Conservation (phyloP, 2,113 vertebrate genomes). For the Bagarius yarrelli region DNA sequence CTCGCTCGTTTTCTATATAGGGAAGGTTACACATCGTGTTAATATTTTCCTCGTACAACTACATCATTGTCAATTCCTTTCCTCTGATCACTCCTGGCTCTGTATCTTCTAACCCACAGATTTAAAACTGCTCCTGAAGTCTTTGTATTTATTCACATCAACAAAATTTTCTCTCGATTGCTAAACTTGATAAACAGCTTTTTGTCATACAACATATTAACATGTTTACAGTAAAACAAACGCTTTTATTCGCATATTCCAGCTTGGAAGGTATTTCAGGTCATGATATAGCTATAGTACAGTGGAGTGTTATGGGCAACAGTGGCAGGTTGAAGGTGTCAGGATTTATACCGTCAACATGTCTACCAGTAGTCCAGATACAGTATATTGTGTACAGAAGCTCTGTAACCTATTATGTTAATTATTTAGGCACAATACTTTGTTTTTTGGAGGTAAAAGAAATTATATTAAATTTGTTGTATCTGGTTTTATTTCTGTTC, state of each 20-base stretch:
- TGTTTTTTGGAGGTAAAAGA: background rate
- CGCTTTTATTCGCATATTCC: background rate
- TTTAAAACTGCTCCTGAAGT: conserved; percentile 43
- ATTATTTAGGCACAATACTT: background rate
- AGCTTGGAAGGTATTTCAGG: background rate
- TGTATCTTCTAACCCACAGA: background rate
- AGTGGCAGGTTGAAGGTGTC: background rate
- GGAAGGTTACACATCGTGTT: background rate
- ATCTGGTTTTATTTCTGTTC: no score
- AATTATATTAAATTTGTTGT: no score
- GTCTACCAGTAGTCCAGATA: background rate
- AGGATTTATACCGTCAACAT: background rate
- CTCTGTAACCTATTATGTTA: background rate
- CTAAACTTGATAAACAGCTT: background rate
- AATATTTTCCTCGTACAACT: background rate
- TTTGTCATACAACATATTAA: background rate
- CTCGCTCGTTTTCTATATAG: background rate
- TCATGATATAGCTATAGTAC: background rate
- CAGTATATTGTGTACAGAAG: background rate
- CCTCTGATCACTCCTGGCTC: background rate
- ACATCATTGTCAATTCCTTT: background rate
- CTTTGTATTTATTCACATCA: background rate
- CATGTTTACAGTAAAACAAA: conserved; percentile 3
- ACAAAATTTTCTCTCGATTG: background rate
- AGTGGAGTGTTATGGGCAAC: background rate